Base-by-base conservation (phyloP, 1,140 invertebrate species). In the Rhagoletis zephyria region DNA sequence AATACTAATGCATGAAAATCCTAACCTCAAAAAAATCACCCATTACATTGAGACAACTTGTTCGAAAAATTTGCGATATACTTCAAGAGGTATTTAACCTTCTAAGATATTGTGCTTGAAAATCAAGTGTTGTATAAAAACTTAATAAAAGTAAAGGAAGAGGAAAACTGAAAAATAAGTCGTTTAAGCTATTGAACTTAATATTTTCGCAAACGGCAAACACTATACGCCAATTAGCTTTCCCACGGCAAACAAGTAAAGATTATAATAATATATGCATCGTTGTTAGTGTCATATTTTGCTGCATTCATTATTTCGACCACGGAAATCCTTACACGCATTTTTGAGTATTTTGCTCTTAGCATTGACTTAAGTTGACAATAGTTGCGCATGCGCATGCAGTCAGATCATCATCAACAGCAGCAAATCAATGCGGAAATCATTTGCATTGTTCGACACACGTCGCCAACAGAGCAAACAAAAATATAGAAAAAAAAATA, bases 391-490 rank as follows among this genome's bases (percentile, higher is more conserved):
- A 56, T 81, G 48, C 74, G 48, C 74, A 6, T 30, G 3, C n/a
- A 19, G 0, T 7, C 45, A 2, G 9, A 81, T 10, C 4, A 81
- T n/a, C 2, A 56, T n/a, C 74, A 81, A n/a, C 74, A 56, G 19
- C 45, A 74, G 56, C 74, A 56, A 81, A 81, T 81, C 45, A 81
- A 81, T 81, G 74, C 74, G 74, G 74, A 81, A 81, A 81, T 81
- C 74, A 81, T 81, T 81, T 81, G 74, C 74, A 81, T 81, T 81
- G 74, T 81, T 81, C 74, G 48, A 81, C 48, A 81, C 74, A 81
- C 74, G 51, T 81, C 74, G 51, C 51, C 74, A 2, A 7, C 19
- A 56, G 1, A 16, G 9, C 14, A 48, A 48, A 48, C 19, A 77
- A 42, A 81, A 81, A 81, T 6, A n/a, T n/a, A n/a, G n/a, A n/a